Evolutionary conservation across 2,888 invertebrate species (phyloP), one percentile per base, ranked within the genome.

Genomic region (Anthrax anthrax): DNA sequence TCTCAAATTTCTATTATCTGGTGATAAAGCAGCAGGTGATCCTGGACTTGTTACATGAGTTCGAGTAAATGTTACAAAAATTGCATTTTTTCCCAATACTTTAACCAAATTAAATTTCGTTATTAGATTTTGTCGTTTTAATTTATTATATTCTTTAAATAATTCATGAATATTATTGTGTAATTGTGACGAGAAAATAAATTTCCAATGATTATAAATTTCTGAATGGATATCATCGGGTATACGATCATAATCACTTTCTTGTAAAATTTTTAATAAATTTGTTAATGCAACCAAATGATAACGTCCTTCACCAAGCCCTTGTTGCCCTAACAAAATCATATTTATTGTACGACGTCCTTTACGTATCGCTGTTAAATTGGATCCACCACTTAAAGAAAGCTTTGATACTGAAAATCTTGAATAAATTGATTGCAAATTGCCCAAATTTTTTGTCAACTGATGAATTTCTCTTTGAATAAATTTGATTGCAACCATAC

Each of bases 241-340:
- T 47, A 76, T 65, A 47, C 63, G 62, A 16, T 63, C 64, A 3
- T 57, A 56, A 0, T 50, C 48, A 13, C 54, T 34, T 55, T 58
- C 40, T 3, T 72, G 56, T 54, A 61, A 64, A 42, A 64, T 56
- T 37, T 45, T 46, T 37, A 67, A 62, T 18, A 71, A 61, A 1
- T 60, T 51, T 40, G 70, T 53, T 17, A 78, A 57, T 50, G 70
- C 65, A 4, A 60, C 67, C 19, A 77, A 57, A 55, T 74, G 73
- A 48, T 58, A 55, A 1, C 63, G 56, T 2, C 78, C 78, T 47
- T 72, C 70, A 4, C 65, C 65, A 18, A 78, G 68, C 1, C 77
- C 77, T 0, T 73, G 73, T 59, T 77, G 76, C 0, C 78, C 78
- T 8, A 78, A 59, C 8, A 78, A 61, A 32, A 77, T 70, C 70